A percentile compares a stretch with the other conserved stretches of the same genome.
phyloP scores from a whole-genome alignment of 2,888 invertebrate genomes.

The Spicauda simplicius region DNA sequence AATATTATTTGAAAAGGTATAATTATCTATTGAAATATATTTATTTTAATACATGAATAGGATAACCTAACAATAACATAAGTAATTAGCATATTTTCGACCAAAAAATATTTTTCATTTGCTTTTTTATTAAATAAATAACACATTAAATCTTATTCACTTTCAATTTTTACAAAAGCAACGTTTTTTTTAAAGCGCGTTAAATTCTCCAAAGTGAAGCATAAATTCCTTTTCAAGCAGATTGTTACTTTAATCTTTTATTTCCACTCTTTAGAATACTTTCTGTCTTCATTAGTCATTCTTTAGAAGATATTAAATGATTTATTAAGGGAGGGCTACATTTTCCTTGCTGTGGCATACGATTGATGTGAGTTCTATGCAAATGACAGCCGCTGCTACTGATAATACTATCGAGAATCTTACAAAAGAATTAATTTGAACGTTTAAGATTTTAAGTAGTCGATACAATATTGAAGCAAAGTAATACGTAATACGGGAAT shows the following conservation, averaged over 20 bases:
- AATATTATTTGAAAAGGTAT: too few species aligned
- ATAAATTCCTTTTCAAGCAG: conserved; percentile 56
- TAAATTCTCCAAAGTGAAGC: conserved; percentile 37
- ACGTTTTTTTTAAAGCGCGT: conserved; percentile 2
- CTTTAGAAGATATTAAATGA: conserved; percentile 71
- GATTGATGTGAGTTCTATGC: conserved; percentile 60
- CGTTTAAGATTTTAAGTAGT: not conserved
- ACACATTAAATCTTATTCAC: not conserved
- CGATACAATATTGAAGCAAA: too few species aligned
- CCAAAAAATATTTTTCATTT: too few species aligned
- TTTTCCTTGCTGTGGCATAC: conserved; percentile 50
- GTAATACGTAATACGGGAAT: not conserved
- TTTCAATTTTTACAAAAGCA: conserved; percentile 5
- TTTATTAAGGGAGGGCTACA: conserved; percentile 60
- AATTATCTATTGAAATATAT: too few species aligned
- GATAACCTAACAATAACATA: too few species aligned
- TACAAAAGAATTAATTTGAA: conserved; percentile 32
- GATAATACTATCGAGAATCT: conserved; percentile 38
- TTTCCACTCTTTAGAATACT: conserved; percentile 56
- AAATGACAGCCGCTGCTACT: conserved; percentile 48
- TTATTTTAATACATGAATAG: too few species aligned
- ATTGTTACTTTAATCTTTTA: conserved; percentile 68
- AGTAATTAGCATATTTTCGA: too few species aligned
- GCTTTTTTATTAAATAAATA: too few species aligned
- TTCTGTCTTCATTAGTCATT: conserved; percentile 72